Percentiles rank a stretch among this genome's conserved stretches.
Conservation (phyloP, 2,888 invertebrate species). For the Megastigmus dorsalis region DNA sequence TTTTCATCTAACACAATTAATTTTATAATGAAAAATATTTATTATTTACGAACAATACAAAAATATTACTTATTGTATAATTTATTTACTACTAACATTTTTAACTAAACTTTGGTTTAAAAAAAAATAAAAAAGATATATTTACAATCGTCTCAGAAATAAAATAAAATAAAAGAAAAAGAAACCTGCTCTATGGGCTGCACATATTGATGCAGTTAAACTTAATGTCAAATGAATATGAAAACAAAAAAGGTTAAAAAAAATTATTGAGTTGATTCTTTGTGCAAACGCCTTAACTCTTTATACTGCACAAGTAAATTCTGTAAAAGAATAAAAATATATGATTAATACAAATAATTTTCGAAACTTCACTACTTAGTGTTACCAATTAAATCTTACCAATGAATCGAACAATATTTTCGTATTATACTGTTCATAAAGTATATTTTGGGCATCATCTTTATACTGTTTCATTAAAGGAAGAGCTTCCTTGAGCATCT, state of each 20-base stretch:
- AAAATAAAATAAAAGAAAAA: too few species aligned
- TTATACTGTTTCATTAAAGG: slow-evolving; percentile 24
- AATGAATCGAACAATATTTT: slow-evolving; percentile 46
- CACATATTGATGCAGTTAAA: too few species aligned
- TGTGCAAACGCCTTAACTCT: slow-evolving; percentile 7
- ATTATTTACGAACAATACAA: too few species aligned
- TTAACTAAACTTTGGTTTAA: too few species aligned
- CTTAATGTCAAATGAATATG: too few species aligned
- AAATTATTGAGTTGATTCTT: slow-evolving; percentile 1
- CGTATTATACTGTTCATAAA: slow-evolving; percentile 36
- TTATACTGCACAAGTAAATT: slow-evolving; percentile 39
- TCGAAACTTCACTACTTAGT: too few species aligned
- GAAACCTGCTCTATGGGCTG: too few species aligned
- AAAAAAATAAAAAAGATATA: neutral
- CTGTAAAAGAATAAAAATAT: slow-evolving; percentile 32
- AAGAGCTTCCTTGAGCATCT: slow-evolving; percentile 33
- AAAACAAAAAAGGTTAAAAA: slow-evolving; percentile 3
- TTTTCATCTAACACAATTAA: too few species aligned
- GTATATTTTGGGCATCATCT: slow-evolving; percentile 2
- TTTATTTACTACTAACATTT: too few species aligned
- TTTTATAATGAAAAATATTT: too few species aligned
- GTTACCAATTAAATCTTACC: slow-evolving; percentile 17
- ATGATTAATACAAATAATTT: slow-evolving; percentile 6
- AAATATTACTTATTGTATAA: too few species aligned
- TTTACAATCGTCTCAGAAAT: neutral